Evolutionary conservation across 1,140 invertebrate species (phyloP).

Genomic region (Saccostrea glomerata): DNA sequence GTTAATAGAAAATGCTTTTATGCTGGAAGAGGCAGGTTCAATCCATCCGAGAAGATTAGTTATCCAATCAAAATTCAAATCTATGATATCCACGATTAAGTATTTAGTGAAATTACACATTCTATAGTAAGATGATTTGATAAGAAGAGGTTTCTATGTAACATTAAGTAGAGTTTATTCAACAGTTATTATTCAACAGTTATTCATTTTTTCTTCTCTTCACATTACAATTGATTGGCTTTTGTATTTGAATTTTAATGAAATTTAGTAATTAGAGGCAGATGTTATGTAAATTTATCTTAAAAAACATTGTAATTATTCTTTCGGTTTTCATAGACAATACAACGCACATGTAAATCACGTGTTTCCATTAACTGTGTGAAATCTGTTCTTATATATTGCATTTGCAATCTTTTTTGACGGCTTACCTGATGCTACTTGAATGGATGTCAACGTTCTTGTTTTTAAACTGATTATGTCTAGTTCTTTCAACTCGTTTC

Average conservation of each 20-base stretch:
- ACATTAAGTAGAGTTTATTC: background rate
- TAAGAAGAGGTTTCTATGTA: no score
- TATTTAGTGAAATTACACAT: background rate
- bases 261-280: no score
- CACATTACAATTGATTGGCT: background rate
- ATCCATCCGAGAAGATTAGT: constrained; percentile 20
- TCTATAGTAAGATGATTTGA: no score
- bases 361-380: no score
- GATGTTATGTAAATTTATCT: no score
- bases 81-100: background rate
- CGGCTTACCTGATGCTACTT: background rate
- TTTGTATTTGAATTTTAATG: no score
- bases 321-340: no score
- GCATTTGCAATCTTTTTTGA: no score
- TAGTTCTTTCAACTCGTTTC: background rate
- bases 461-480: background rate
- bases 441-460: background rate
- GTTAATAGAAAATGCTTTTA: background rate
- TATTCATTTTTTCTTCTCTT: background rate
- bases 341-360: no score
- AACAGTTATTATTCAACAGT: background rate
- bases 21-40: background rate
- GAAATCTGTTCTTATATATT: no score
- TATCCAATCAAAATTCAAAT: constrained; percentile 6
- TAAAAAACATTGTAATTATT: no score